phyloP scores from a whole-genome alignment of 2,797 vertebrate species.

The Melanotaenia parkinsoni region DNA sequence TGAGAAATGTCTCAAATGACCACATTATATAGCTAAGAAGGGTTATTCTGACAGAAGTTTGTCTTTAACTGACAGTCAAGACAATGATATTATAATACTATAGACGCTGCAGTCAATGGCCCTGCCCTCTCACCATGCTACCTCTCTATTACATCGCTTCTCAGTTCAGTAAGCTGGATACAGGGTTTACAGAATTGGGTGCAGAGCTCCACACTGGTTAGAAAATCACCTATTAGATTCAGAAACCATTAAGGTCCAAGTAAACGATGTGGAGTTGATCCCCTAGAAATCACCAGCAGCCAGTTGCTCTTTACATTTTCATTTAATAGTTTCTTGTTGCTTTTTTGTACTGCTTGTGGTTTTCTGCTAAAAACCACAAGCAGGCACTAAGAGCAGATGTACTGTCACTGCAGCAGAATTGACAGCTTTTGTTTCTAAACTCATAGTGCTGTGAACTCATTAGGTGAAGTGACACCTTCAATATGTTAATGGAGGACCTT shows the following conservation, averaged over 20 bases:
- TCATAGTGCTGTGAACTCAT: neutral
- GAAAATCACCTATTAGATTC: too few species aligned
- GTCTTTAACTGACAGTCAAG: too few species aligned
- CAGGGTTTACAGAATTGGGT: too few species aligned
- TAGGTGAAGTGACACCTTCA: neutral
- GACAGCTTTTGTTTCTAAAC: neutral
- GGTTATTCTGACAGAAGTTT: neutral
- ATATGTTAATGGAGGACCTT: neutral
- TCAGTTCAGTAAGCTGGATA: too few species aligned
- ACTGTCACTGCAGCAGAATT: neutral
- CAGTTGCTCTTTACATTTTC: too few species aligned
- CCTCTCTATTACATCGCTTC: too few species aligned
- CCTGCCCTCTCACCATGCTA: neutral
- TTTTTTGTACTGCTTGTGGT: too few species aligned
- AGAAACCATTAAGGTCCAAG: too few species aligned
- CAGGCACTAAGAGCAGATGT: neutral
- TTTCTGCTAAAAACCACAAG: neutral
- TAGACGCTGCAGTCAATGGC: neutral
- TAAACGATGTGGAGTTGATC: too few species aligned
- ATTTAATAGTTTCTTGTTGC: too few species aligned
- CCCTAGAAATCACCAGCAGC: too few species aligned
- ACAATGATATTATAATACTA: neutral
- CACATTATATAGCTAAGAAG: neutral
- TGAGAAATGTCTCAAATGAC: neutral
- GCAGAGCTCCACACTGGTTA: too few species aligned